Evolutionary conservation across 2,113 vertebrate species (phyloP), one percentile per base, ranked within the genome.

Genomic region (Piprites chloris): DNA sequence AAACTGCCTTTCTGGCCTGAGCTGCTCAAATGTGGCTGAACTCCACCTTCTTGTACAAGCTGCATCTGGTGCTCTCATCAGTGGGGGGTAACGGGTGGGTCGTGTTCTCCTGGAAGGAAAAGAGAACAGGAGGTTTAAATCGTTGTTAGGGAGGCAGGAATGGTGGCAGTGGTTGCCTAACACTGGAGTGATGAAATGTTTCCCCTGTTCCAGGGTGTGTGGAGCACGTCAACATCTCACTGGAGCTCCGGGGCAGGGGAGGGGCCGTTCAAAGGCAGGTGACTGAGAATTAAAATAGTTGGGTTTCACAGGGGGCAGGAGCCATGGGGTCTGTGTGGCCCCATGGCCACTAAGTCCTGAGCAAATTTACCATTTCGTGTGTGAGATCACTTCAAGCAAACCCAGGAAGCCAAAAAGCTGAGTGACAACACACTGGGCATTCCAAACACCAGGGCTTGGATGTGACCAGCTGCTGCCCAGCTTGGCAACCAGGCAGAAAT

Each of bases 81-180:
- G 0, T 0, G 4, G 12, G 11, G 50, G 4, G 14, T 17, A 46
- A 9, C n/a, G 14, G 3, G 9, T 1, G 14, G 53, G 67, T 23
- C 14, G 0, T 11, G 35, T 55, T 77, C 59, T 39, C 28, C 77
- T 18, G n/a, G 0, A 8, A 32, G 42, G n/a, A 21, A 19, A 58
- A 28, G n/a, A 21, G 15, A 80, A 7, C 2, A 17, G 27, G 2
- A 46, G 33, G 5, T 33, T 46, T 35, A 21, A 27, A 1, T 27
- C 41, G 37, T 28, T 53, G n/a, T 3, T 37, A 46, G 30, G 69
- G 76, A 21, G 59, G 65, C 7, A 39, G 53, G 58, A 63, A 4
- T 46, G 66, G 83, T 6, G 2, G 79, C 76, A 41, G 83, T 4
- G 33, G 49, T 32, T 12, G 5, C 75, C 68, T 28, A 12, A 9